Base-by-base conservation (phyloP, 2,797 vertebrate species). In the Valencia hispanica region DNA sequence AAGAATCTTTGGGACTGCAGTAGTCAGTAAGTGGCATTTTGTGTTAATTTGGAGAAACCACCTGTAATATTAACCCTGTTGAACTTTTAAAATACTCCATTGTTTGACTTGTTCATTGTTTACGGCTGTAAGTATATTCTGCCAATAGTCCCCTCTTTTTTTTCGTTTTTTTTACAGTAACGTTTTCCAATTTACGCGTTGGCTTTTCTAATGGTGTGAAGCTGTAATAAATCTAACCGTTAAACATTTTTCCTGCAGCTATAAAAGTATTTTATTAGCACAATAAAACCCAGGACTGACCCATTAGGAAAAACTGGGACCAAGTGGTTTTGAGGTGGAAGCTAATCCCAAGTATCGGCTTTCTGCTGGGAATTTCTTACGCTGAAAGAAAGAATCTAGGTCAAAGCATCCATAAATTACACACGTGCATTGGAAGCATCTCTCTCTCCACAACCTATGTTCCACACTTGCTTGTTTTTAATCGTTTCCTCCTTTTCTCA, bases 371-470 rank as follows among this genome's bases (percentile, higher is more conserved):
- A 75, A 72, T 75, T 65, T n/a, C 45, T 66, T 73, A 61, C 68
- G 69, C 77, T 72, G 39, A 77, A 68, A 36, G 63, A 68, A 82
- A 36, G 63, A 68, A 82, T 87, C 51, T 78, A 68, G 79, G 82
- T 86, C 81, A 73, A 45, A 32, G 22, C 73, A 50, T 84, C 73
- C 82, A 75, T 83, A 82, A 87, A 86, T 73, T 77, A 79, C 25
- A 32, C 20, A 11, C 61, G 25, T 65, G 20, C 47, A 70, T 3
- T 41, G 34, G 11, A n/a, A 15, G 8, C 45, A 32, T 8, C 55
- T 11, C 36, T 39, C 0, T 0, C 30, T 20, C 20, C 34, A 9
- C 11, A 65, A 65, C 20, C 5, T 43, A 43, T 43, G 12, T n/a
- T n/a, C 25, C 39, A 15, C 65, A 27, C 41, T 45, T 41, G 7